These are phyloP conservation scores for Teleopsis dalmanni DNA, from an alignment of 1,140 invertebrate species.

Conservation along the genomic window DNA sequence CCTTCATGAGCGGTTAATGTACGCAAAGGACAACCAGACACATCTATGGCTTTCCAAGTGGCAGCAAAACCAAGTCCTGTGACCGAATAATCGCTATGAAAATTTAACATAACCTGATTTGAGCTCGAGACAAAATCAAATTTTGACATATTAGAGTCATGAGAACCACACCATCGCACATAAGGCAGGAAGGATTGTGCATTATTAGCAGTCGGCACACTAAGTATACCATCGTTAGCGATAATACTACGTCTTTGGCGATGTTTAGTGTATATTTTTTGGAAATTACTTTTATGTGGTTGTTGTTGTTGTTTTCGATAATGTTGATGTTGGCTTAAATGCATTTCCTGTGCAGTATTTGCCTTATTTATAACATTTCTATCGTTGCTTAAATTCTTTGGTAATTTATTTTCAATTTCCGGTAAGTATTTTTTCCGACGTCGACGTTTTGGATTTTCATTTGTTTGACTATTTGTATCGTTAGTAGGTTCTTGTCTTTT, in stretches of 20 bases:
- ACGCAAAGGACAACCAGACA: constrained; percentile 57
- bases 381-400: no score
- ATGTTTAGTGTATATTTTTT: not conserved
- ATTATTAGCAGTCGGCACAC: constrained; percentile 9
- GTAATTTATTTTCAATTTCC: constrained; percentile 1
- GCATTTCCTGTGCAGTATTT: not conserved
- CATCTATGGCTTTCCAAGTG: constrained; percentile 59
- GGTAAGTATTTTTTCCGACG: constrained; percentile 10
- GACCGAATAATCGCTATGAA: constrained; percentile 65
- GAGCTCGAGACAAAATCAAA: constrained; percentile 54
- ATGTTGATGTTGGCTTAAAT: not conserved
- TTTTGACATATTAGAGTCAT: constrained; percentile 50
- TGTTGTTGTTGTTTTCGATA: no score
- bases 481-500: not conserved
- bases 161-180: constrained; percentile 51
- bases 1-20: constrained; percentile 57
- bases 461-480: not conserved
- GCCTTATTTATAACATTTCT: no score
- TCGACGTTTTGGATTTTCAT: constrained; percentile 16
- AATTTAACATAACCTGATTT: constrained; percentile 54
- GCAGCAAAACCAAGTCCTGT: constrained; percentile 57
- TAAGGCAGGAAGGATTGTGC: constrained; percentile 22
- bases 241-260: constrained; percentile 10
- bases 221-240: not conserved
- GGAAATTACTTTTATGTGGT: not conserved